These are phyloP conservation scores for Gymnobelideus leadbeateri DNA, from an alignment of 2,113 vertebrate species.

Conservation along the genomic window DNA sequence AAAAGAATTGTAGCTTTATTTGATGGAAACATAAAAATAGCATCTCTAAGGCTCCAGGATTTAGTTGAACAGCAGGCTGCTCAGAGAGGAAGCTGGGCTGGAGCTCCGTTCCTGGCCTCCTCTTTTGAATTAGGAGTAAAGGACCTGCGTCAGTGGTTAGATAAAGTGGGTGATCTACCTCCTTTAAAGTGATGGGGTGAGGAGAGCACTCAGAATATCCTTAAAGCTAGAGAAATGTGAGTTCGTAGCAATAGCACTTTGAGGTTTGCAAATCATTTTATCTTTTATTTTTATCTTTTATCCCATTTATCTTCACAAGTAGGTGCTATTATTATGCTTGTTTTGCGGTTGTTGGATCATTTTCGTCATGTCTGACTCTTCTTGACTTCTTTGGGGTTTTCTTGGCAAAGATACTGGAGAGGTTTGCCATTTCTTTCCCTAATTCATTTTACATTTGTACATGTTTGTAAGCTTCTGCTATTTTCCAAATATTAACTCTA, in stretches of 20 bases:
- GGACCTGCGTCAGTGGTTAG: not conserved
- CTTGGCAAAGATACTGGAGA: no score
- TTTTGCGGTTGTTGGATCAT: no score
- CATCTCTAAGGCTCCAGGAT: not conserved
- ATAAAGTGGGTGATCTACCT: not conserved
- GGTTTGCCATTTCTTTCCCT: no score
- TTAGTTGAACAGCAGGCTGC: not conserved
- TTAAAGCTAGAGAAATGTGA: not conserved
- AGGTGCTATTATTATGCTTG: no score
- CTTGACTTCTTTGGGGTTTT: no score
- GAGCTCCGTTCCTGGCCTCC: not conserved
- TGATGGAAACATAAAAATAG: not conserved
- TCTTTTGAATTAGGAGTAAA: accelerated
- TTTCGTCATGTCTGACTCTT: no score
- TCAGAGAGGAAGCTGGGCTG: not conserved
- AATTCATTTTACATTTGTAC: not conserved
- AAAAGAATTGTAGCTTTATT: not conserved
- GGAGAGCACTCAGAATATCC: not conserved
- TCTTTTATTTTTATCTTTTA: no score
- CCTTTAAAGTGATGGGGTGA: not conserved
- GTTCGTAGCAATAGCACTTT: no score
- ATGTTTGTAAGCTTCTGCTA: not conserved
- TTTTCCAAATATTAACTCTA: not conserved
- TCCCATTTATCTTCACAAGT: no score
- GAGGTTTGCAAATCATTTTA: no score